phyloP scores from a whole-genome alignment of 2,888 invertebrate species.

The Ptychoptera contaminata region DNA sequence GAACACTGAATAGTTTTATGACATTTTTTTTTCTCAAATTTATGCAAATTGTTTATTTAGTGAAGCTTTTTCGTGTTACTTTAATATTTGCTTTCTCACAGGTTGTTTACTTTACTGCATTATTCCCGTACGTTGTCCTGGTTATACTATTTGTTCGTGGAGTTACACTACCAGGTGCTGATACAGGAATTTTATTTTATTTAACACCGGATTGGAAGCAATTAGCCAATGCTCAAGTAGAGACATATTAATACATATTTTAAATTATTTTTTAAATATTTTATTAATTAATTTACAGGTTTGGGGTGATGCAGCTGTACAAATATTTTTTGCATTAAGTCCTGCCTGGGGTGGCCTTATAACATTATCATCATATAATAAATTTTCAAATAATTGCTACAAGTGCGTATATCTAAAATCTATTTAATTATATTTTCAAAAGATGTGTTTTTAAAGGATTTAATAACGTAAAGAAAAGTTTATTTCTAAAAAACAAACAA shows the following conservation, averaged over 20 bases:
- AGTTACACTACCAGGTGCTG: constrained; percentile 62
- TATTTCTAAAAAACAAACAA: too few relatives aligned
- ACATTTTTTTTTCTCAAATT: too few relatives aligned
- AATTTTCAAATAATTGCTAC: constrained; percentile 69
- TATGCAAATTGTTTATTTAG: too few relatives aligned
- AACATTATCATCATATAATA: constrained; percentile 71
- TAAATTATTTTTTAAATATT: background rate
- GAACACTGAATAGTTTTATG: too few relatives aligned
- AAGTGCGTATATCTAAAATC: constrained; percentile 34
- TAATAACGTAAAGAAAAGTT: too few relatives aligned
- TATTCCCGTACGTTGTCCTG: constrained; percentile 59
- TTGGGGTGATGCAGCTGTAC: constrained; percentile 72
- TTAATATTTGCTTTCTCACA: constrained; percentile 18
- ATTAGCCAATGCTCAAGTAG: constrained; percentile 53
- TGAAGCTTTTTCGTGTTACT: background rate
- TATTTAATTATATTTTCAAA: too few relatives aligned
- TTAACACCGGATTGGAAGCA: constrained; percentile 62
- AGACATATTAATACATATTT: too few relatives aligned
- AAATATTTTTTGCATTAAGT: constrained; percentile 75
- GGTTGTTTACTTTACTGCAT: constrained; percentile 60
- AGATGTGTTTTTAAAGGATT: too few relatives aligned
- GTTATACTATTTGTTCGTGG: constrained; percentile 64
- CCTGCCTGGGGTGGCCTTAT: constrained; percentile 79
- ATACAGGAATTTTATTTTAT: constrained; percentile 62
- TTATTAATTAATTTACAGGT: constrained; percentile 33